phyloP scores from a whole-genome alignment of 2,797 vertebrate genomes.

The Labeo calbasu region DNA sequence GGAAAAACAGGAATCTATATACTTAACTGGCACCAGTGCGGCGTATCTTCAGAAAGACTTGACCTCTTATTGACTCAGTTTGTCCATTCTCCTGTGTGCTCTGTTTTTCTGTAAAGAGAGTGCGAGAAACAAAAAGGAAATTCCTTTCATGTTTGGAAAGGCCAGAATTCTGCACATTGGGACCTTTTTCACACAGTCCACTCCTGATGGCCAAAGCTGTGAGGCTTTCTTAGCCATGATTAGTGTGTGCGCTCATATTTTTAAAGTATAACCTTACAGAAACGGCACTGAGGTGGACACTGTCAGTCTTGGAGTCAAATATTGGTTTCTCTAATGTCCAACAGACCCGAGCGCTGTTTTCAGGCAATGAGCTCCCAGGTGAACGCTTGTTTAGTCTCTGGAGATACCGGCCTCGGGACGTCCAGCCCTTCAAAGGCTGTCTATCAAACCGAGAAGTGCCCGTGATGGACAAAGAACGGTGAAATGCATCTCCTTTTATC shows the following conservation, averaged over 20 bases:
- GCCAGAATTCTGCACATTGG: constrained; percentile 55
- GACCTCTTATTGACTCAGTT: constrained; percentile 53
- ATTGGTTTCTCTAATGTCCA: constrained; percentile 28
- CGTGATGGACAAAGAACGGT: neutral
- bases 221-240: constrained; percentile 42
- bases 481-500: neutral
- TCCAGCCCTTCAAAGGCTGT: constrained; percentile 13
- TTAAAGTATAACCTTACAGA: constrained; percentile 57
- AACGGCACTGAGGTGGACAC: constrained; percentile 45
- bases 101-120: constrained; percentile 33
- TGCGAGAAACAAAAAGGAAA: constrained; percentile 52
- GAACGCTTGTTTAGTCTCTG: constrained; percentile 23
- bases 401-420: constrained; percentile 35
- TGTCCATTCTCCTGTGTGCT: constrained; percentile 33
- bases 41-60: constrained; percentile 45
- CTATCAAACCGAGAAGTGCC: neutral
- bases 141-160: constrained; percentile 66
- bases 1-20: constrained; percentile 52
- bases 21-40: constrained; percentile 40
- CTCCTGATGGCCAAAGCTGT: constrained; percentile 48
- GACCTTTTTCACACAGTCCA: constrained; percentile 56
- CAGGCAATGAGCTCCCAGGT: constrained; percentile 26
- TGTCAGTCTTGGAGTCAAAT: constrained; percentile 1
- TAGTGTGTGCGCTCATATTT: constrained; percentile 38
- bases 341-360: constrained; percentile 2